These are phyloP conservation scores for Papilio machaon DNA, from an alignment of 1,140 invertebrate genomes.

Conservation along the genomic window DNA sequence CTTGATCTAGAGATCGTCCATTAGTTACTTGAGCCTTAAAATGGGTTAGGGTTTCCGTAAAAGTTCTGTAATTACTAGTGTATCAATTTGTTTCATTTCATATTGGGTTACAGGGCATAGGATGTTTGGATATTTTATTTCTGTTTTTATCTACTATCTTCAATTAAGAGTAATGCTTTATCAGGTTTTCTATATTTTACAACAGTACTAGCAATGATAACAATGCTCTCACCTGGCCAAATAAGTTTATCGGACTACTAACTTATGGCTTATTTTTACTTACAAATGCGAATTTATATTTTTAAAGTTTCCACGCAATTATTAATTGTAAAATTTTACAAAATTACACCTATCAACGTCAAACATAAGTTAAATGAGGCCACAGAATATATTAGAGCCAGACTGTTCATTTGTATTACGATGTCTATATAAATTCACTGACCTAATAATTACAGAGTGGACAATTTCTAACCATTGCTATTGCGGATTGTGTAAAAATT, in stretches of 20 bases:
- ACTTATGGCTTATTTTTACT: too few relatives aligned
- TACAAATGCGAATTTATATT: not conserved
- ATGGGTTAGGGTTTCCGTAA: too few relatives aligned
- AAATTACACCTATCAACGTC: not conserved
- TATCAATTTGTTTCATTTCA: not conserved
- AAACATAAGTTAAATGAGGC: not conserved
- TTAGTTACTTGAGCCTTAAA: too few relatives aligned
- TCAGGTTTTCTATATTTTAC: too few relatives aligned
- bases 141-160: not conserved
- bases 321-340: too few relatives aligned
- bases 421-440: not conserved
- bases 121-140: not conserved
- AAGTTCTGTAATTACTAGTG: not conserved
- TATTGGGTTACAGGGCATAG: not conserved
- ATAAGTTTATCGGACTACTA: too few relatives aligned
- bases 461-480: not conserved
- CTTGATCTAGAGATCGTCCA: too few relatives aligned
- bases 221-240: too few relatives aligned
- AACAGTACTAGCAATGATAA: too few relatives aligned
- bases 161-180: too few relatives aligned
- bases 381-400: not conserved
- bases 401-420: not conserved
- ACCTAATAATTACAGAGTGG: constrained; percentile 1
- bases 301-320: not conserved
- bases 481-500: not conserved